Evolutionary conservation across 2,113 vertebrate species (phyloP).

Genomic region (Nesoenas mayeri): DNA sequence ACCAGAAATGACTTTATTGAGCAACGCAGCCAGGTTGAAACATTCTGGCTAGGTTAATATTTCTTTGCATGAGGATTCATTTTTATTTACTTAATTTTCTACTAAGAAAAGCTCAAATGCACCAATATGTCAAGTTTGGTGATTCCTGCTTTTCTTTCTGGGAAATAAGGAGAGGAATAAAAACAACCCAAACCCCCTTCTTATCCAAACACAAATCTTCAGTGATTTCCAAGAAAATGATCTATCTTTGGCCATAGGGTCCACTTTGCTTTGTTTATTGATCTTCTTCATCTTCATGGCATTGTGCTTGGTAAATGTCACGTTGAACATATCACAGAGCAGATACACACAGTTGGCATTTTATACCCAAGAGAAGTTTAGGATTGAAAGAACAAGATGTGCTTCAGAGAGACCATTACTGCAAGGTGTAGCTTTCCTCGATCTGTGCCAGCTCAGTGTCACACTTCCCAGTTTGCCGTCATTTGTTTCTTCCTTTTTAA

Average conservation of each 20-base stretch:
- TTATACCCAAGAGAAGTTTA: slow-evolving; percentile 8
- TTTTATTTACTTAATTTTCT: neutral
- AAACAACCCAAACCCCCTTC: neutral
- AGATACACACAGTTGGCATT: neutral
- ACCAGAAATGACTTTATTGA: neutral
- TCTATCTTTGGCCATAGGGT: neutral
- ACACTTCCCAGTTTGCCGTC: neutral
- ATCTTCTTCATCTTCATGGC: neutral
- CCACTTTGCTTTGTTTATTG: neutral
- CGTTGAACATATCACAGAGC: neutral
- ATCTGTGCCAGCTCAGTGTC: neutral
- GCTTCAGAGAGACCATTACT: neutral
- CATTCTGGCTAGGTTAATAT: neutral
- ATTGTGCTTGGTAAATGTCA: slow-evolving; percentile 41
- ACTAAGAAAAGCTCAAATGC: neutral
- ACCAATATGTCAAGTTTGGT: neutral
- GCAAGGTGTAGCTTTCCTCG: neutral
- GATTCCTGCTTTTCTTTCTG: neutral
- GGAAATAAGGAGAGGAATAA: neutral
- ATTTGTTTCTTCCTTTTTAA: neutral
- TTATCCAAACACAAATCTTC: neutral
- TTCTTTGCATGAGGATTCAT: neutral
- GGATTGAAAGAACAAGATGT: slow-evolving; percentile 9
- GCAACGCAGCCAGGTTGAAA: neutral
- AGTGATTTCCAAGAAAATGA: neutral